A percentile compares a stretch with the other conserved stretches of the same genome.
Evolutionary conservation across 2,888 invertebrate genomes (phyloP).

Genomic region (Trichopria drosophilae): DNA sequence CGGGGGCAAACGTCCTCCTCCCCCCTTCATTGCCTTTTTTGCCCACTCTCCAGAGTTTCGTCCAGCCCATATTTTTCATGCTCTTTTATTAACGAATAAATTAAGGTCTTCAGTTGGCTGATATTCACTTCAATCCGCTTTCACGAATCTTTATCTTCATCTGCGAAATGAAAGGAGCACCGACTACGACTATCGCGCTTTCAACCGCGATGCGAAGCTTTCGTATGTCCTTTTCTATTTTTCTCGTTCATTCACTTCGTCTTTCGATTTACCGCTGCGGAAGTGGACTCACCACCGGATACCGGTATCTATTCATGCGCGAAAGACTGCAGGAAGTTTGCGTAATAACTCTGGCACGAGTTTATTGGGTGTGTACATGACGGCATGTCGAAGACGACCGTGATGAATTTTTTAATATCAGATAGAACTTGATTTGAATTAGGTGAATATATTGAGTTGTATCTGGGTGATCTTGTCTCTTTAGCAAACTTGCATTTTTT

Average conservation of each 20-base stretch:
- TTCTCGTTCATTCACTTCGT: conserved; percentile 7
- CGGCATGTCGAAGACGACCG: no score
- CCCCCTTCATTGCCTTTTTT: conserved; percentile 25
- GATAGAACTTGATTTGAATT: no score
- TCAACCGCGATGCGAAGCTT: no score
- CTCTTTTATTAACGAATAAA: conserved; percentile 52
- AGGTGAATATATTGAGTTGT: no score
- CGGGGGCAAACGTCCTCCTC: conserved; percentile 32
- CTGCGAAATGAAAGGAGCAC: conserved; percentile 41
- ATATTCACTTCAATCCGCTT: conserved; percentile 41
- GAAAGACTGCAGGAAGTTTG: conserved; percentile 32
- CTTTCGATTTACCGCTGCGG: conserved; percentile 10
- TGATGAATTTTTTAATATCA: no score
- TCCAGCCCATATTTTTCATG: conserved; percentile 39
- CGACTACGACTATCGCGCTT: conserved; percentile 18
- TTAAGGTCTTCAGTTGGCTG: conserved; percentile 54
- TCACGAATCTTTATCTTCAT: conserved; percentile 38
- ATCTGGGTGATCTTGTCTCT: background rate
- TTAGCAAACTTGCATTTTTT: no score
- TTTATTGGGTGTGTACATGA: conserved; percentile 11
- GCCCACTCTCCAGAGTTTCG: conserved; percentile 14
- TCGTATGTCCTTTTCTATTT: no score
- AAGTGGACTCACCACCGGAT: conserved; percentile 23
- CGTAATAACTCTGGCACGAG: conserved; percentile 30
- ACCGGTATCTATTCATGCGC: conserved; percentile 34